phyloP scores from a whole-genome alignment of 2,113 vertebrate species.

The Ancistrus triradiatus region DNA sequence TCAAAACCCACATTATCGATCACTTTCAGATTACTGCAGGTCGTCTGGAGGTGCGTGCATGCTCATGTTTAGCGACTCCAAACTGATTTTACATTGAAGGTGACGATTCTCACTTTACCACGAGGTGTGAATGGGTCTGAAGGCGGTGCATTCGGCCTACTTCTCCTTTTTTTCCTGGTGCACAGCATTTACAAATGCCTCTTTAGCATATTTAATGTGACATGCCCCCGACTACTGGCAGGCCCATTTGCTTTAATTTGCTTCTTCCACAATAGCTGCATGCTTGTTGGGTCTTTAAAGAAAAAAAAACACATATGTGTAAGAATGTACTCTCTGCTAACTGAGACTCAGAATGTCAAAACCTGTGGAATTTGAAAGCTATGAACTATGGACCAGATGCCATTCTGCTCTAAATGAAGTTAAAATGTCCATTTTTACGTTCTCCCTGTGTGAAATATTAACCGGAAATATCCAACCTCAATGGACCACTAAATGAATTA shows the following conservation, averaged over 20 bases:
- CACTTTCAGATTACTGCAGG: not conserved
- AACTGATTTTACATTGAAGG: conserved; percentile 12
- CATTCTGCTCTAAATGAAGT: too few species aligned
- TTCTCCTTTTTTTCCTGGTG: conserved; percentile 4
- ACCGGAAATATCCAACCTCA: too few species aligned
- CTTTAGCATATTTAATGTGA: conserved; percentile 8
- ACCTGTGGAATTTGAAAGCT: too few species aligned
- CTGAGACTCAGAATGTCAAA: too few species aligned
- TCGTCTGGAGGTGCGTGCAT: not conserved
- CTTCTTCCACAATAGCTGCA: conserved; percentile 16
- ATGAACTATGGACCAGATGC: too few species aligned
- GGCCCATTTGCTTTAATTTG: conserved; percentile 16
- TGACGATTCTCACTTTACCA: conserved; percentile 18
- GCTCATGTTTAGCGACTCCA: not conserved
- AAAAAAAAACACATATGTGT: too few species aligned
- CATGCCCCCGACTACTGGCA: conserved; percentile 9
- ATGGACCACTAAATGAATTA: too few species aligned
- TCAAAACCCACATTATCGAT: too few species aligned
- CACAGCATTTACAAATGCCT: conserved; percentile 22
- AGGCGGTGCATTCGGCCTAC: not conserved
- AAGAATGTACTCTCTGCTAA: too few species aligned
- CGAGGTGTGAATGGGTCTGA: not conserved
- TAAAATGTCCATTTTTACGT: too few species aligned
- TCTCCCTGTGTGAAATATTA: too few species aligned
- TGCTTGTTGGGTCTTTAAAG: conserved; percentile 2